Conservation (phyloP, 23 tunicate species). For the Ciona savignyi region DNA sequence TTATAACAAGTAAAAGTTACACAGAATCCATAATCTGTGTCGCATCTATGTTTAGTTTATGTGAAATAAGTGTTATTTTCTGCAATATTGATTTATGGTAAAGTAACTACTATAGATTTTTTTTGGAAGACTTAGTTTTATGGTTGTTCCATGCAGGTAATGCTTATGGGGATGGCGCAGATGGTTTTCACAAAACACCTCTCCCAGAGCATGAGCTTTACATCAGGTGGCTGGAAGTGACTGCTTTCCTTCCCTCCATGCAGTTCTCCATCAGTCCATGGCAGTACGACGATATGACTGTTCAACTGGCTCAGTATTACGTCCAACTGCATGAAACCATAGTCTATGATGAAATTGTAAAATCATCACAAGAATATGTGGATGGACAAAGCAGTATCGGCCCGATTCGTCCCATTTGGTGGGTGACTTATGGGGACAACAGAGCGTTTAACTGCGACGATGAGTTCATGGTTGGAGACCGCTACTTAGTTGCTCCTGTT, state of each 20-base stretch:
- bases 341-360: conserved; percentile 32
- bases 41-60: too few species aligned
- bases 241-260: conserved; percentile 71
- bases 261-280: conserved; percentile 85
- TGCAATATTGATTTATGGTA: too few species aligned
- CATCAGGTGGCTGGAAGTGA: conserved; percentile 68
- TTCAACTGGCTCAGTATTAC: conserved; percentile 28
- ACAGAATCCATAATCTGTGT: too few species aligned
- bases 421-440: conserved; percentile 24
- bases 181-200: neutral
- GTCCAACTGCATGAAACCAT: conserved; percentile 46
- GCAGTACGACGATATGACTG: conserved; percentile 69
- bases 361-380: conserved; percentile 29
- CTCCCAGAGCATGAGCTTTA: conserved; percentile 74
- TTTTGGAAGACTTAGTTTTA: too few species aligned
- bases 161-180: conserved; percentile 34
- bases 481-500: conserved; percentile 76
- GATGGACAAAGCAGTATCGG: conserved; percentile 20
- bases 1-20: too few species aligned
- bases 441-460: conserved; percentile 32
- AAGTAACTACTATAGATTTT: too few species aligned
- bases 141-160: too few species aligned
- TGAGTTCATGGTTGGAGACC: conserved; percentile 65
- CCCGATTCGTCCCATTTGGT: conserved; percentile 50
- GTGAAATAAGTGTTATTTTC: too few species aligned